Evolutionary conservation across 2,113 vertebrate species (phyloP).

Genomic region (Pterocles orientalis): DNA sequence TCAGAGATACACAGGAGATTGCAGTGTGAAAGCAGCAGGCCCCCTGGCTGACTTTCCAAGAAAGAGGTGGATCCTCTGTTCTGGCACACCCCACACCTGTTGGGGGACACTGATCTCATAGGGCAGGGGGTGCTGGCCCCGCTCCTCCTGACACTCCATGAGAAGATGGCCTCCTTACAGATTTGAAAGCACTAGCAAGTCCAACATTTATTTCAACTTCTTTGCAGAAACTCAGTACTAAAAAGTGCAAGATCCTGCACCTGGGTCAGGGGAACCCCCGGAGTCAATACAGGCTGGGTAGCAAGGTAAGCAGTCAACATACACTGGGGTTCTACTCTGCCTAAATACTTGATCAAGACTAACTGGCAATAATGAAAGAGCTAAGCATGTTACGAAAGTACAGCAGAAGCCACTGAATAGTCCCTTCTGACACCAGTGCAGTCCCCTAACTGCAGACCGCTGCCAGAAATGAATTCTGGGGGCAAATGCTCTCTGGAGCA

Average conservation of each 20-base stretch:
- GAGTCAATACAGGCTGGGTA: neutral
- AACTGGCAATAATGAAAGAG: neutral
- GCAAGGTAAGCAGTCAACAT: neutral
- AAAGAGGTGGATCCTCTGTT: neutral
- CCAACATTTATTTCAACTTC: neutral
- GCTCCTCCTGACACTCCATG: neutral
- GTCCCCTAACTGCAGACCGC: neutral
- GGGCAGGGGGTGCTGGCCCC: neutral
- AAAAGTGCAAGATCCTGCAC: neutral
- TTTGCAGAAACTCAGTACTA: neutral
- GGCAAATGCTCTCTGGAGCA: neutral
- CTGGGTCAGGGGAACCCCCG: neutral
- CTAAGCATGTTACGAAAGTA: neutral
- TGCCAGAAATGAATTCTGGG: neutral
- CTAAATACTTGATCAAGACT: neutral
- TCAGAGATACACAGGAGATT: neutral
- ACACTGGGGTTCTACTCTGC: neutral
- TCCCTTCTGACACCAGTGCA: neutral
- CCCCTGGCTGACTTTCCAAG: slow-evolving; percentile 10
- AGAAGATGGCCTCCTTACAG: neutral
- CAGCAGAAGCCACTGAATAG: neutral
- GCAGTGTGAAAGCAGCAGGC: neutral
- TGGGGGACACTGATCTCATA: slow-evolving; percentile 10
- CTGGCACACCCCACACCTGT: slow-evolving; percentile 42
- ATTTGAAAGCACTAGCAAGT: neutral